Evolutionary conservation across 2,888 invertebrate species (phyloP).

Genomic region (Automeris io): DNA sequence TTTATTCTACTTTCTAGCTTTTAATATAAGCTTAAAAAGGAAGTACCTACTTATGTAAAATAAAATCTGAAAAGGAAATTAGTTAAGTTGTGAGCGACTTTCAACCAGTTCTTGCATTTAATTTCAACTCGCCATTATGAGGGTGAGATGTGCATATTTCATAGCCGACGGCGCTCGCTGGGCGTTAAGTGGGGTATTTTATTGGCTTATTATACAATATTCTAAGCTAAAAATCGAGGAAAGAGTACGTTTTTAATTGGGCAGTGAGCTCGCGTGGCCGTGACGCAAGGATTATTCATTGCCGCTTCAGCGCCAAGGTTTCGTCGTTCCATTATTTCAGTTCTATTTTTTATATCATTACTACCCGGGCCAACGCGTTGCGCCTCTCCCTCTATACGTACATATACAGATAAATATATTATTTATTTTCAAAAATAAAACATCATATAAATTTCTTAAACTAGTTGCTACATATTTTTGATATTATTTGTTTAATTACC

Average conservation of each 20-base stretch:
- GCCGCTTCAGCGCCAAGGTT: constrained; percentile 65
- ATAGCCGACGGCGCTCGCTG: constrained; percentile 51
- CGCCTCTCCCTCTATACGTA: constrained; percentile 31
- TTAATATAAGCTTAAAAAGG: no score
- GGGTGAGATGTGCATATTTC: constrained; percentile 72
- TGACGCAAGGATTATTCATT: constrained; percentile 74
- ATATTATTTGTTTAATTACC: no score
- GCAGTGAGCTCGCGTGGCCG: constrained; percentile 66
- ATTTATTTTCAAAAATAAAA: no score
- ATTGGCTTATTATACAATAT: constrained; percentile 77
- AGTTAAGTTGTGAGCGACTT: constrained; percentile 31
- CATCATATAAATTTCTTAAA: no score
- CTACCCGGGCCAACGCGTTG: constrained; percentile 30
- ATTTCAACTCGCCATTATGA: constrained; percentile 66
- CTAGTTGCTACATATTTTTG: no score
- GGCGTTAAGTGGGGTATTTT: constrained; percentile 76
- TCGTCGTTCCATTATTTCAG: constrained; percentile 51
- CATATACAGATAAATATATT: no score
- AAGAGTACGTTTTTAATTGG: constrained; percentile 77
- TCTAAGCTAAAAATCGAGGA: constrained; percentile 76
- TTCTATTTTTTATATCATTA: constrained; percentile 45
- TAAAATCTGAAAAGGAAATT: constrained; percentile 15
- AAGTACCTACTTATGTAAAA: no score
- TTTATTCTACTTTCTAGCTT: no score
- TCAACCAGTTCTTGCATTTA: constrained; percentile 56